Base-by-base conservation (phyloP, 1,140 invertebrate species). In the Bombus vancouverensis region DNA sequence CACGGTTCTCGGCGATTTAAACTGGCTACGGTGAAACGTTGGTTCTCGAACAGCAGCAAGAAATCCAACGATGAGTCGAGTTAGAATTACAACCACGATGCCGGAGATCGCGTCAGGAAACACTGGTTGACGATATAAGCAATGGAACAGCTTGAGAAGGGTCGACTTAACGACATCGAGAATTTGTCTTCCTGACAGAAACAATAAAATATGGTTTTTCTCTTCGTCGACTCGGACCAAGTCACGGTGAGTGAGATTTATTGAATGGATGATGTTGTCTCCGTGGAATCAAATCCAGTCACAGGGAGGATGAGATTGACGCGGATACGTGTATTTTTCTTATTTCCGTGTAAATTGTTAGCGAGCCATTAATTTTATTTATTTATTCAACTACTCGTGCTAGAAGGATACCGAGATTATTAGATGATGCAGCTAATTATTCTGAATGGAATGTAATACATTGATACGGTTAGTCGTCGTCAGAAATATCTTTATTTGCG, bases 201-300 rank as follows among this genome's bases (percentile, higher is more conserved):
- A 78, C 59, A 78, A 78, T 65, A 34, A 78, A 78, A 65, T 78
- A 78, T 65, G 59, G 57, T 66, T 32, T 78, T 42, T 42, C 75
- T 62, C 57, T 34, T 62, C 28, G 32, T 66, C 13, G 32, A 18
- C 37, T 62, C 37, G 32, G n/a, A 25, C 10, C 75, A 6, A 66
- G 3, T 32, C 39, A 42, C 28, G 10, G 28, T 66, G 34, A 42
- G 18, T 25, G 62, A 78, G 57, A 78, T 65, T 65, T 39, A 59
- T 78, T 13, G 37, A 77, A 62, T n/a, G 53, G 75, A 62, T 42
- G 57, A 42, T 42, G 37, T 25, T 42, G 18, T 42, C 37, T 32
- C 59, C 1, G 75, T 32, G 37, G 15, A 59, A 42, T 78, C 59
- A 32, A 22, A 34, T 37, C 47, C 57, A 39, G 9, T 22, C 13